These are phyloP conservation scores for Stichodactyla mertensii DNA, from an alignment of 64 coral and sea anemone species.

Conservation along the genomic window DNA sequence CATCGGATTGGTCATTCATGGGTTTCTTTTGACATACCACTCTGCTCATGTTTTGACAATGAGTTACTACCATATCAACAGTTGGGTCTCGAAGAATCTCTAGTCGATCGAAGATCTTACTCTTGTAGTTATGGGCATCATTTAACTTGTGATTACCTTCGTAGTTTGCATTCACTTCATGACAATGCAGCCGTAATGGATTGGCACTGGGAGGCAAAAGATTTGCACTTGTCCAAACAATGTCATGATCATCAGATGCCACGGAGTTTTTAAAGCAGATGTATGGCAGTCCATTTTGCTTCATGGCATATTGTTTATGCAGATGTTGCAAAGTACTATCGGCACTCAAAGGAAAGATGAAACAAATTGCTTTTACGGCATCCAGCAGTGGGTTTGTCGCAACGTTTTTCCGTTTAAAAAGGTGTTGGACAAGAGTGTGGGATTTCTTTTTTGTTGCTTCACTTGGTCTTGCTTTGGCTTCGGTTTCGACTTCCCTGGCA, in stretches of 20 bases:
- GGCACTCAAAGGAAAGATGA: not conserved
- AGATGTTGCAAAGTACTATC: not conserved
- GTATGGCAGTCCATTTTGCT: not conserved
- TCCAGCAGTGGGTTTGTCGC: not conserved
- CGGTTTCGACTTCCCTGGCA: constrained; percentile 30
- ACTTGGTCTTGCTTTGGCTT: constrained; percentile 12
- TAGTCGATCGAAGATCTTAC: not conserved
- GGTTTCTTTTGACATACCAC: not conserved
- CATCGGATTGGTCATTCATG: not conserved
- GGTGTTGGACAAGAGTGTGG: constrained; percentile 2
- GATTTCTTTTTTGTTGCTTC: constrained; percentile 24
- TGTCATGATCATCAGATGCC: not conserved
- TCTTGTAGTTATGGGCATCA: not conserved
- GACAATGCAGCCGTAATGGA: not conserved
- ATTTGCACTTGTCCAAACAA: constrained; percentile 32
- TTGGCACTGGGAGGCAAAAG: constrained; percentile 19
- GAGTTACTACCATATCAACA: constrained; percentile 25
- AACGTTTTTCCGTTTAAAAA: constrained; percentile 14
- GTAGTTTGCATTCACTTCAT: not conserved
- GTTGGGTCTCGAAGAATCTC: constrained; percentile 16
- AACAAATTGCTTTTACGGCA: not conserved
- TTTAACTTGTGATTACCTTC: not conserved
- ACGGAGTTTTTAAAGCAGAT: constrained; percentile 28
- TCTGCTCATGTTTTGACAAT: constrained; percentile 31
- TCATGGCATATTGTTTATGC: not conserved